Percentiles rank a stretch among this genome's conserved stretches.
Evolutionary conservation across 2,113 vertebrate genomes (phyloP).

Genomic region (Phrynocephalus versicolor): DNA sequence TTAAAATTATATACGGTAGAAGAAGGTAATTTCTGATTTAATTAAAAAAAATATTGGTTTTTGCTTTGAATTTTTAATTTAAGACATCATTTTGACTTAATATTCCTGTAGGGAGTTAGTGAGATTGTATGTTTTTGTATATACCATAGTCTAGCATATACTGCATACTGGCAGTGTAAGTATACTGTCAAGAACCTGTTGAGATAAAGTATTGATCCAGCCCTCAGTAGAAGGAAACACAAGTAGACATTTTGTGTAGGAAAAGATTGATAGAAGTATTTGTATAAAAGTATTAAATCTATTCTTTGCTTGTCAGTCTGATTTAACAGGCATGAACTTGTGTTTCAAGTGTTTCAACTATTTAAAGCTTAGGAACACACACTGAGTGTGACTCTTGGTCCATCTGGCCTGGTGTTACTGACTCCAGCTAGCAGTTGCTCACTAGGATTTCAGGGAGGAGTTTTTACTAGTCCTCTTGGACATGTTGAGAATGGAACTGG

Average conservation of each 20-base stretch:
- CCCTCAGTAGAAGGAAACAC: neutral
- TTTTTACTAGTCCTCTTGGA: too few relatives aligned
- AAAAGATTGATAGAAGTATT: neutral
- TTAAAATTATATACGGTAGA: slow-evolving; percentile 78
- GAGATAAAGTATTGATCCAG: neutral
- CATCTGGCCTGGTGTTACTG: too few relatives aligned
- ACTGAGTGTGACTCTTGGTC: too few relatives aligned
- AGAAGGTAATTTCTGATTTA: slow-evolving; percentile 71
- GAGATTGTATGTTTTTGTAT: too few relatives aligned
- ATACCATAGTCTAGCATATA: neutral
- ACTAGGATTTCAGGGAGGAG: too few relatives aligned
- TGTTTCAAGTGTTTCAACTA: too few relatives aligned
- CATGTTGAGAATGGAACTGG: too few relatives aligned
- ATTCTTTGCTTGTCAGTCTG: too few relatives aligned
- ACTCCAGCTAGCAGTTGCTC: too few relatives aligned
- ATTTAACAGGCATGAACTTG: too few relatives aligned
- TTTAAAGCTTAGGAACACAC: too few relatives aligned
- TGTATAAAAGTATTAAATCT: neutral
- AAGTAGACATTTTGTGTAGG: neutral
- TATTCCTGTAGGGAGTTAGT: neutral
- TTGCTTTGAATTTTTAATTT: slow-evolving; percentile 20
- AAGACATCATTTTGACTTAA: neutral
- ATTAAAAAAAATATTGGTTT: slow-evolving; percentile 7
- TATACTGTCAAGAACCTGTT: neutral
- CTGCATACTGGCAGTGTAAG: neutral